Base-by-base conservation (phyloP, 2,888 invertebrate genomes). In the Protodeltote pygarga region DNA sequence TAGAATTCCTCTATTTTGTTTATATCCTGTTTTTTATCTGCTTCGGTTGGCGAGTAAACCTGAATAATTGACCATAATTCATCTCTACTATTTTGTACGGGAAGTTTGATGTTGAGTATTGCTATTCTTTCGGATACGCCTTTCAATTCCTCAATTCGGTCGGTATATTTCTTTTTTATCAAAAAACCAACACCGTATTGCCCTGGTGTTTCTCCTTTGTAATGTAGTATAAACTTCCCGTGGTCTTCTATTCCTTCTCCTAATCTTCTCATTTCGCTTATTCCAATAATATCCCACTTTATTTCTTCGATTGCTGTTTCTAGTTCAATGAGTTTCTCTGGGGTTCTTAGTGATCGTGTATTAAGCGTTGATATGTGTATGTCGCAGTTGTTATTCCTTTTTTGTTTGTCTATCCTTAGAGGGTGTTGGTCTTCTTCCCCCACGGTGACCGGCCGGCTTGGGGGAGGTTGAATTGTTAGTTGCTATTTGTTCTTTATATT, bases 231-330 rank as follows among this genome's bases (percentile, higher is more conserved):
- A n/a, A n/a, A 45, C 2, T 38, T 11, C 5, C 16, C 29, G 4
- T 24, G 3, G 8, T 38, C 17, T 38, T 38, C 38, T 16, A 31
- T 37, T 0, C 3, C 6, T 37, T 45, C 37, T 5, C 32, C 32
- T 1, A 9, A 1, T 33, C 45, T 32, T 24, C 38, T 13, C 32
- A 45, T 15, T 19, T 46, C 38, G 1, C 45, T 38, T 1, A 46
- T 32, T 4, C 38, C 45, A 2, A 38, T 13, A n/a, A 46, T 32
- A 3, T 46, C 45, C 38, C 32, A 42, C 5, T 34, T 31, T n/a
- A 49, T 19, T n/a, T 38, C 9, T 23, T 14, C 4, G 3, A 42
- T 6, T 0, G 31, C 16, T n/a, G 8, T 5, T 37, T 37, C 32
- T 4, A 48, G 21, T 33, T 48, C 37, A 5, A 3, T 1, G 0